Conservation (phyloP, 2,888 invertebrate species). For the Drosophila falleni region DNA sequence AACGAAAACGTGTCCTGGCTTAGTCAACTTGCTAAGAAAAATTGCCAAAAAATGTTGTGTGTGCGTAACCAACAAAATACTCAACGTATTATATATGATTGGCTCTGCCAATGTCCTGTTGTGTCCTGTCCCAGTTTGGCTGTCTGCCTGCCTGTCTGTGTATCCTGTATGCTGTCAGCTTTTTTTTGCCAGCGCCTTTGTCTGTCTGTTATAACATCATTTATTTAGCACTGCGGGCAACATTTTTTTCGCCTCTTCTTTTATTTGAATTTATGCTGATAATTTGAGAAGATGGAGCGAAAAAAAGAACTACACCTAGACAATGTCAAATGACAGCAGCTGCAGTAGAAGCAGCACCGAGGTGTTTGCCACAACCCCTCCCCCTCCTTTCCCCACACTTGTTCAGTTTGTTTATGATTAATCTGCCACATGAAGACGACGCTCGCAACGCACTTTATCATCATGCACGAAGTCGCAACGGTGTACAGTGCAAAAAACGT, state of each 20-base stretch:
- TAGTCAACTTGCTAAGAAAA: constrained; percentile 74
- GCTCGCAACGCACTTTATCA: constrained; percentile 68
- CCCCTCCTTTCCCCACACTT: not conserved
- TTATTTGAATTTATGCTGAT: constrained; percentile 79
- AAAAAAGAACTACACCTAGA: constrained; percentile 36
- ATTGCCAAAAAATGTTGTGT: constrained; percentile 59
- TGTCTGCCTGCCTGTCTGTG: not conserved
- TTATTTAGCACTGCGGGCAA: constrained; percentile 71
- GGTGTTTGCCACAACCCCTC: constrained; percentile 31
- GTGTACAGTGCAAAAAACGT: constrained; percentile 46
- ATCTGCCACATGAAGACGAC: constrained; percentile 68
- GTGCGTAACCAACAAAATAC: constrained; percentile 2
- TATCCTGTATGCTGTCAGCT: constrained; percentile 21
- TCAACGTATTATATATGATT: constrained; percentile 13
- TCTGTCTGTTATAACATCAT: constrained; percentile 78
- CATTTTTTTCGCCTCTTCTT: constrained; percentile 34
- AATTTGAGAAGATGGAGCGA: constrained; percentile 58
- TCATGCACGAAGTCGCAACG: constrained; percentile 32
- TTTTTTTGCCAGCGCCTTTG: constrained; percentile 36
- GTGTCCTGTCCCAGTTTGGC: not conserved
- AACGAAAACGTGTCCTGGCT: constrained; percentile 69
- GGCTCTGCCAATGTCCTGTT: constrained; percentile 18
- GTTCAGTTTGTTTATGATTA: constrained; percentile 61
- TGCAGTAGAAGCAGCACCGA: constrained; percentile 37
- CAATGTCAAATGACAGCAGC: constrained; percentile 55